Base-by-base conservation (phyloP, 2,113 vertebrate genomes). In the Anolis carolinensis region DNA sequence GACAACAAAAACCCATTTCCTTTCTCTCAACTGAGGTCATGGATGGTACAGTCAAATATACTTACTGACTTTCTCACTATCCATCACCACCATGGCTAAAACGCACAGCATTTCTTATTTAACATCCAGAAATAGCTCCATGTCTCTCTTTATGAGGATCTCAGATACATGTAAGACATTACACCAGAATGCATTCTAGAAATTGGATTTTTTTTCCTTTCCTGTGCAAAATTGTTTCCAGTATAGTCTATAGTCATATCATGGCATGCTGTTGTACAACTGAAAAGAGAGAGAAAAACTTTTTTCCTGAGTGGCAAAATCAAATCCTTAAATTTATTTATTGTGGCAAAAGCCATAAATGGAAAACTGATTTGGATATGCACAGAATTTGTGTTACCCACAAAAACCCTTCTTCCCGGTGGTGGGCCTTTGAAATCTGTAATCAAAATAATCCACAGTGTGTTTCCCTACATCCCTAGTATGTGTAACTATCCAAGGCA, bases 1-100 rank as follows among this genome's bases (percentile, higher is more conserved):
- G 91, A 95, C 93, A 94, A 92, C 91, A 90, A 90, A 94, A 94
- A 55, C 59, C 89, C 92, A 95, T 94, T 95, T 95, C 89, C 86
- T 84, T 71, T 73, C 82, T 88, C 34, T 3, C 55, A 89, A 80
- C 0, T 86, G 84, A 91, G 90, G 92, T 94, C 93, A 92, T 0
- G 0, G 44, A 85, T 78, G 39, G 86, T 93, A 93, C 91, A 94
- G 36, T 82, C 83, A 89, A 93, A 89, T 0, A 0, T 88, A 86
- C 89, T 93, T 93, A 90, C 84, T 87, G 86, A 73, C 78, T 68
- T 59, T 84, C 82, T 0, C 0, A 81, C 25, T 89, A 75, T 87
- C 87, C 48, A 78, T 73, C 50, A 84, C 55, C 32, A 81, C 48
- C 32, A 20, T 2, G 84, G 59, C 63, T 88, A 82, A 93, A 81